Base-by-base conservation (phyloP, 2,888 invertebrate species). In the Flabesymbios commensalis region DNA sequence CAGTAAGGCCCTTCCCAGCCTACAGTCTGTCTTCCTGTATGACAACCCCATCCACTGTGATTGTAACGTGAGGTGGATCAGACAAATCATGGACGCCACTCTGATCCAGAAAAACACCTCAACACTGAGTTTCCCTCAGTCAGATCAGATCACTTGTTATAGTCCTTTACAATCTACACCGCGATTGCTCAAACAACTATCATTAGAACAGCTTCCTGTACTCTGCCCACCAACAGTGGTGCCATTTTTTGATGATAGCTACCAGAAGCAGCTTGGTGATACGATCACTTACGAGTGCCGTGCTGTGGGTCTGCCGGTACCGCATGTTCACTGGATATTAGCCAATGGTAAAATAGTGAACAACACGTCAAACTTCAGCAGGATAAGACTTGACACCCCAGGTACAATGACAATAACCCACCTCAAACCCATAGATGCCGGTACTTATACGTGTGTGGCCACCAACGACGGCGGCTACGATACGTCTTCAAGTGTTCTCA, bases 21-120 rank as follows among this genome's bases (percentile, higher is more conserved):
- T 79, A 33, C 69, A 71, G 43, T 71, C 76, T 60, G 72, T 84
- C 28, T 76, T 77, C 49, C 69, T 84, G 17, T 77, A 81, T 59
- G 78, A 80, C 52, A 84, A 84, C 67, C 84, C 83, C 4, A 69
- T 85, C 2, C 74, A 73, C 32, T 85, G 85, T 72, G 84, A 85
- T 72, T 85, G 85, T 68, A 84, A 84, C 72, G 72, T 77, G 17
- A 42, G 51, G 55, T 66, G 63, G 63, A 48, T 66, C 22, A 61
- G 39, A 31, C n/a, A n/a, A n/a, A n/a, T n/a, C n/a, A n/a, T n/a
- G n/a, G n/a, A n/a, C n/a, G n/a, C n/a, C n/a, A n/a, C n/a, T n/a
- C n/a, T n/a, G n/a, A n/a, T n/a, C n/a, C n/a, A n/a, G n/a, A n/a
- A n/a, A n/a, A n/a, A n/a, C n/a, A n/a, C n/a, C n/a, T n/a, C n/a